Percentiles rank a stretch among this genome's conserved stretches.
Conservation (phyloP, 2,113 vertebrate genomes). For the Oncorhynchus nerka region DNA sequence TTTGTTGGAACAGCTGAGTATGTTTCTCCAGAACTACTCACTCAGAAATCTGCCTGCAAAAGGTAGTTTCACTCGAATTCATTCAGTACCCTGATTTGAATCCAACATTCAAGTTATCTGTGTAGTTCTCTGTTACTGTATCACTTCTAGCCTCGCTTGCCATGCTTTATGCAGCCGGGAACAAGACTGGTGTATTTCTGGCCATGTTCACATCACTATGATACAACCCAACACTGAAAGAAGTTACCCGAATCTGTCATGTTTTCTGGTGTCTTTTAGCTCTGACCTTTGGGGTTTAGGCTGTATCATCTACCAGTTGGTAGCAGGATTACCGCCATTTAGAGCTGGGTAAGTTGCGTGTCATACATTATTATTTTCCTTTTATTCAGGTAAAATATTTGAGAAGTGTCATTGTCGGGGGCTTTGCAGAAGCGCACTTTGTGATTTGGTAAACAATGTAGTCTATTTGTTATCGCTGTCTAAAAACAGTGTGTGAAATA, state of each 20-base stretch:
- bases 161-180: not conserved
- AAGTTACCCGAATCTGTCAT: too few relatives aligned
- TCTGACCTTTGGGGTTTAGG: constrained; percentile 98
- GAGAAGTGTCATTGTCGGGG: too few relatives aligned
- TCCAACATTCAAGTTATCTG: too few relatives aligned
- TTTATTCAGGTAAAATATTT: too few relatives aligned
- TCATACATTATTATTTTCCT: not conserved
- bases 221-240: too few relatives aligned
- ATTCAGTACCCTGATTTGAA: not conserved
- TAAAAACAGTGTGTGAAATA: too few relatives aligned
- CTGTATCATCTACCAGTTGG: constrained; percentile 98
- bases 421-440: too few relatives aligned
- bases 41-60: constrained; percentile 98
- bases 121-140: not conserved
- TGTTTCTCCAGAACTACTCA: constrained; percentile 96
- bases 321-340: constrained; percentile 96
- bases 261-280: constrained; percentile 42
- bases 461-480: too few relatives aligned
- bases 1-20: constrained; percentile 98
- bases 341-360: constrained; percentile 88
- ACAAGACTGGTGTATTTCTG: too few relatives aligned
- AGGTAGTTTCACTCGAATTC: constrained; percentile 74
- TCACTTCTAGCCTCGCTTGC: too few relatives aligned
- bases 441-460: too few relatives aligned
- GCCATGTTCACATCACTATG: too few relatives aligned